Evolutionary conservation across 1,140 invertebrate genomes (phyloP).

Genomic region (Ptiloglossa arizonensis): DNA sequence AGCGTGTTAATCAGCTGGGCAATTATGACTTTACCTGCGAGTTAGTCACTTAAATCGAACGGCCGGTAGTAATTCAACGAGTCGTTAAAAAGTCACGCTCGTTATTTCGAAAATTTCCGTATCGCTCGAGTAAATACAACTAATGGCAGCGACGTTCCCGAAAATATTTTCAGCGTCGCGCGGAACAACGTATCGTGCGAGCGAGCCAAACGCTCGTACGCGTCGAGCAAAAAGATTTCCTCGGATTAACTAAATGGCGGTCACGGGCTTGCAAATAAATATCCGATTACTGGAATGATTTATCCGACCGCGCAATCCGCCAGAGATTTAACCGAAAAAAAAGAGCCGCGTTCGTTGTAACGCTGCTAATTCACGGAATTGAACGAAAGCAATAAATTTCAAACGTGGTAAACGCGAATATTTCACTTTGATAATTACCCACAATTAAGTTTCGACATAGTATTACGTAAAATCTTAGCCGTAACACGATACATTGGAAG

Average conservation of each 20-base stretch:
- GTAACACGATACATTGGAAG: not conserved
- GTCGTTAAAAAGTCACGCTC: not conserved
- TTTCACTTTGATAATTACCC: constrained; percentile 3
- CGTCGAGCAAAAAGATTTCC: constrained; percentile 8
- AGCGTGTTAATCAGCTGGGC: not conserved
- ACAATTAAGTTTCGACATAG: not conserved
- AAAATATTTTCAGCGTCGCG: not conserved
- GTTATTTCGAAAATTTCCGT: not conserved
- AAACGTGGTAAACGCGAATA: not conserved
- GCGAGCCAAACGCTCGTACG: no score
- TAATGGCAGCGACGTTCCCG: not conserved
- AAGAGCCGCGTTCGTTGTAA: not conserved
- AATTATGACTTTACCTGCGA: not conserved
- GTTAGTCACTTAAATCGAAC: not conserved
- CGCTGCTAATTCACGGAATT: not conserved
- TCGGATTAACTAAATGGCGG: constrained; percentile 31
- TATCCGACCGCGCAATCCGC: constrained; percentile 6
- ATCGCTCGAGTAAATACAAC: not conserved
- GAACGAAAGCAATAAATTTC: constrained; percentile 11
- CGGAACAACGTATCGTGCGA: not conserved
- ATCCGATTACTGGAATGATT: constrained; percentile 38
- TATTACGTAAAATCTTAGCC: not conserved
- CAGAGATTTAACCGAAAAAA: constrained; percentile 1
- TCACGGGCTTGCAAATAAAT: constrained; percentile 31
- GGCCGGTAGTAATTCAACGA: not conserved